Conservation (phyloP, 2,113 vertebrate species). For the Channa argus region DNA sequence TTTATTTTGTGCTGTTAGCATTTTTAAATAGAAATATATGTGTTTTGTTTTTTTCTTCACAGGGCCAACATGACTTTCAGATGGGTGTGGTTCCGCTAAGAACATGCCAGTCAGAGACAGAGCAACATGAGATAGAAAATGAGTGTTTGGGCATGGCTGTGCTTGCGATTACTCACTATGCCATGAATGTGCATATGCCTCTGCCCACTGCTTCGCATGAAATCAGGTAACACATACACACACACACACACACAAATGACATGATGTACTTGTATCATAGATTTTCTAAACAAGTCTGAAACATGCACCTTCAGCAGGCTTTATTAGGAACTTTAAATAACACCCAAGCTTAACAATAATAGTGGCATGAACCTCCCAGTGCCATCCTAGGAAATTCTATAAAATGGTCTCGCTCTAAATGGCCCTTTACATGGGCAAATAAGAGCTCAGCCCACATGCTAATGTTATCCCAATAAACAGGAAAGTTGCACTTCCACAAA, state of each 20-base stretch:
- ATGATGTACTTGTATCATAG: not conserved
- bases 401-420: not conserved
- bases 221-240: constrained; percentile 83
- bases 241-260: not conserved
- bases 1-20: too few species aligned
- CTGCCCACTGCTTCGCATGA: constrained; percentile 86
- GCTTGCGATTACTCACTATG: constrained; percentile 92
- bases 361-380: not conserved
- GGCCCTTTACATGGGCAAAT: not conserved
- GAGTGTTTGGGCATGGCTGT: constrained; percentile 99
- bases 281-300: too few species aligned
- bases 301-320: too few species aligned
- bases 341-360: not conserved
- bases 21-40: not conserved
- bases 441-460: too few species aligned
- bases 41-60: not conserved
- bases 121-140: constrained; percentile 94
- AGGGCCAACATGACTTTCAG: constrained; percentile 95
- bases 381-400: not conserved
- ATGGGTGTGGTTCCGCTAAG: constrained; percentile 90
- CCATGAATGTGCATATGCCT: constrained; percentile 82
- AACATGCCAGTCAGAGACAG: constrained; percentile 85
- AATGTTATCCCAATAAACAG: not conserved
- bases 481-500: not conserved
- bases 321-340: too few species aligned